A percentile compares a stretch with the other conserved stretches of the same genome.
Conservation (phyloP, 2,113 vertebrate species). For the Oceanodroma tethys region DNA sequence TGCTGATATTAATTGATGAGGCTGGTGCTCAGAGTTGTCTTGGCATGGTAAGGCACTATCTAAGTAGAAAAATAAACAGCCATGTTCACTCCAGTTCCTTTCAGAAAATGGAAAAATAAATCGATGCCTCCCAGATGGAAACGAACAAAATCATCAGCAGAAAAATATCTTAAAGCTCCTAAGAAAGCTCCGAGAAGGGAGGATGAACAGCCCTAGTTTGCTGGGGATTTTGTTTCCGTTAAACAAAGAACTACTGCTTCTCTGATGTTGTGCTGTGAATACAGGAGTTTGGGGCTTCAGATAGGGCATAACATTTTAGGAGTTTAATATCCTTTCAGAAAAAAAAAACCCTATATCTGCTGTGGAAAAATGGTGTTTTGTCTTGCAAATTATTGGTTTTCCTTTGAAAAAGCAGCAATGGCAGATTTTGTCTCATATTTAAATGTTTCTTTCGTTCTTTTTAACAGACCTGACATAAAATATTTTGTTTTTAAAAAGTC, state of each 20-base stretch:
- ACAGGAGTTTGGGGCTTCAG: not conserved
- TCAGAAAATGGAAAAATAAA: constrained; percentile 48
- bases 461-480: not conserved
- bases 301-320: not conserved
- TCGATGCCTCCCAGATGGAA: constrained; percentile 39
- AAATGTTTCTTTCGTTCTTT: not conserved
- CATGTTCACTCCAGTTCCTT: constrained; percentile 53
- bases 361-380: not conserved
- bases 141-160: constrained; percentile 10
- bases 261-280: not conserved
- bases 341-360: constrained; percentile 6
- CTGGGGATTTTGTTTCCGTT: not conserved
- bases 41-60: constrained; percentile 62
- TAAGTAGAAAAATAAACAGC: constrained; percentile 70
- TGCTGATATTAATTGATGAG: constrained; percentile 71
- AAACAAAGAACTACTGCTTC: constrained; percentile 17
- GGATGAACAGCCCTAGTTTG: not conserved
- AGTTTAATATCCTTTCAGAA: constrained; percentile 17
- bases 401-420: not conserved
- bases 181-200: constrained; percentile 12
- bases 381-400: not conserved
- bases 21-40: constrained; percentile 68
- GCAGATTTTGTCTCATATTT: not conserved
- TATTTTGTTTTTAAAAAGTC: not conserved
- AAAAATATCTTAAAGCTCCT: constrained; percentile 22